These are phyloP conservation scores for Eupithecia subumbrata DNA, from an alignment of 2,888 invertebrate species.

Conservation along the genomic window DNA sequence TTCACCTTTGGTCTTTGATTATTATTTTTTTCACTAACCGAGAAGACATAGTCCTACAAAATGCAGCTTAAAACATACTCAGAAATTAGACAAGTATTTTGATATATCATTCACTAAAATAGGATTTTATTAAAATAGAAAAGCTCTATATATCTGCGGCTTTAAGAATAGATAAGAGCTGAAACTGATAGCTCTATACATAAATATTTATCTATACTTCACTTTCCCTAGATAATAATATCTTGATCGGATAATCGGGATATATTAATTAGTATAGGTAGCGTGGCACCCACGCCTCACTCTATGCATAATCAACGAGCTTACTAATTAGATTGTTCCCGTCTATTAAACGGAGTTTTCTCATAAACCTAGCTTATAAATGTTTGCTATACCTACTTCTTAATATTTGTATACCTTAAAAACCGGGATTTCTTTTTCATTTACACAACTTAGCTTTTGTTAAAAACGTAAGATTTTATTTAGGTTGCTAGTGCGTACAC, in stretches of 20 bases:
- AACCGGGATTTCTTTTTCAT: neutral
- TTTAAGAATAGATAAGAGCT: neutral
- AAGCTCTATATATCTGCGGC: too few species aligned
- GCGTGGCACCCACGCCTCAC: neutral
- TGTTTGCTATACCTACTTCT: neutral
- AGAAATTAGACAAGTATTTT: neutral
- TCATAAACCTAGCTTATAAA: neutral
- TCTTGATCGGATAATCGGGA: conserved; percentile 1
- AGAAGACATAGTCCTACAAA: neutral
- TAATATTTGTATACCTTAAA: neutral
- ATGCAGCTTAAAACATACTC: neutral
- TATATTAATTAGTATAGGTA: neutral
- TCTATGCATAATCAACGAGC: conserved; percentile 23
- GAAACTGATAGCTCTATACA: too few species aligned
- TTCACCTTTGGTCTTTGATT: neutral
- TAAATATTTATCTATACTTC: neutral
- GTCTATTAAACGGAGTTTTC: conserved; percentile 15
- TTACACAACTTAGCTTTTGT: neutral
- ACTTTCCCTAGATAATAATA: neutral
- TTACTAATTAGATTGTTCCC: conserved; percentile 20
- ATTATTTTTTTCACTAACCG: neutral
- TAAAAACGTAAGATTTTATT: neutral
- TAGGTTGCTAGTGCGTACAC: neutral
- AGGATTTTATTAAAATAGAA: too few species aligned
- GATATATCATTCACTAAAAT: neutral